These are phyloP conservation scores for Brachionus sp. DNA, from an alignment of 1,140 invertebrate species.

Conservation along the genomic window DNA sequence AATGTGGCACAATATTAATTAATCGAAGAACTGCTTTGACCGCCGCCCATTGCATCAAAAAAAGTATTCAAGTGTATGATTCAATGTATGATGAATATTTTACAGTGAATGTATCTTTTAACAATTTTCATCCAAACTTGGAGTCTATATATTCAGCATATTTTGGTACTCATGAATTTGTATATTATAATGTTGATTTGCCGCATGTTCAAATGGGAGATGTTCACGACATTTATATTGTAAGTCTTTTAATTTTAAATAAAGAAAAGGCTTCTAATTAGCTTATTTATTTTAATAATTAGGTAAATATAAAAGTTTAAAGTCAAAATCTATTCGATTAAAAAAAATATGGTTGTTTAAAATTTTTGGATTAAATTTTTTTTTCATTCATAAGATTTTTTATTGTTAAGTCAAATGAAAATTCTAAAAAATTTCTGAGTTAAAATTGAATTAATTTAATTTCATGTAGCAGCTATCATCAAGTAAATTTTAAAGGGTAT, in stretches of 20 bases:
- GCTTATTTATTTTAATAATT: too few relatives aligned
- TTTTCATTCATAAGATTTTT: too few relatives aligned
- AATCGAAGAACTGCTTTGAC: conserved; percentile 27
- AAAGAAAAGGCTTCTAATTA: too few relatives aligned
- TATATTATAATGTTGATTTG: background rate
- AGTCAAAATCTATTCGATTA: too few relatives aligned
- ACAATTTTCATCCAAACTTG: conserved; percentile 18
- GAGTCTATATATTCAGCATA: background rate
- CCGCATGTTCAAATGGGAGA: conserved; percentile 35
- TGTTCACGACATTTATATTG: background rate
- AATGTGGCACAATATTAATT: background rate
- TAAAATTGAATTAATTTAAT: too few relatives aligned
- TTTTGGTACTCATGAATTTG: conserved; percentile 8
- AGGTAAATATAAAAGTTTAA: too few relatives aligned
- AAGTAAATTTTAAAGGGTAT: too few relatives aligned
- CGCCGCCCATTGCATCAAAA: conserved; percentile 31
- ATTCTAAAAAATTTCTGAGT: too few relatives aligned
- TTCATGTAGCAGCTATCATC: too few relatives aligned
- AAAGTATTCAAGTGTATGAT: background rate
- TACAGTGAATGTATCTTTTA: background rate
- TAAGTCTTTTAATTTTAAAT: background rate
- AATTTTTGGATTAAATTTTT: too few relatives aligned
- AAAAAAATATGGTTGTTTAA: too few relatives aligned
- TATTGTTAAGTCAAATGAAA: too few relatives aligned
- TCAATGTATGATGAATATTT: background rate